A percentile compares a stretch with the other conserved stretches of the same genome.
These are phyloP conservation scores for Helicoverpa assulta DNA, from an alignment of 2,888 invertebrate species.

Conservation along the genomic window DNA sequence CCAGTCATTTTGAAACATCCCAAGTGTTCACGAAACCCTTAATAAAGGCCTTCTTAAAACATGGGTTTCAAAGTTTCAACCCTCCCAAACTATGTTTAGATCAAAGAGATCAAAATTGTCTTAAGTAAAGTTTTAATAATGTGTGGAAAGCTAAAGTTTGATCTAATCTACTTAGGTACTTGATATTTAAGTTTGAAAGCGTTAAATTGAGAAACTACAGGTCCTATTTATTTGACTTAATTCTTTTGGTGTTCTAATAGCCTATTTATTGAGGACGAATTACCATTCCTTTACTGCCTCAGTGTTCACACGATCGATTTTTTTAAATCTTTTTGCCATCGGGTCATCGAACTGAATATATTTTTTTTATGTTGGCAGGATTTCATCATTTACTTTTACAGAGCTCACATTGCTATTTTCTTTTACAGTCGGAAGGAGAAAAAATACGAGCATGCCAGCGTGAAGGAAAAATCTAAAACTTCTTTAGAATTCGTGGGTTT, in stretches of 20 bases:
- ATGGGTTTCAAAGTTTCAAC: not conserved
- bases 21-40: slow-evolving; percentile 13
- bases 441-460: slow-evolving; percentile 77
- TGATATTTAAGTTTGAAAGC: no score
- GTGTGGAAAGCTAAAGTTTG: not conserved
- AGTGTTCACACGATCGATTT: no score
- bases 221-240: no score
- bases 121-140: not conserved
- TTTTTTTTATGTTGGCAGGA: no score
- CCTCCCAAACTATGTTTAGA: not conserved
- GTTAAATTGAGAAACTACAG: no score
- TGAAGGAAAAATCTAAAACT: slow-evolving; percentile 63
- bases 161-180: no score
- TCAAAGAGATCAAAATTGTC: slow-evolving; percentile 6
- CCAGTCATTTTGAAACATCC: not conserved
- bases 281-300: no score
- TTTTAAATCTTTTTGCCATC: no score
- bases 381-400: not conserved
- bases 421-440: slow-evolving; percentile 81
- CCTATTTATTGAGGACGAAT: no score
- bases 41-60: not conserved
- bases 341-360: no score
- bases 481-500: not conserved
- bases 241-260: no score
- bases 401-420: not conserved